Base-by-base conservation (phyloP, 2,888 invertebrate genomes). In the Xestia ashworthii region DNA sequence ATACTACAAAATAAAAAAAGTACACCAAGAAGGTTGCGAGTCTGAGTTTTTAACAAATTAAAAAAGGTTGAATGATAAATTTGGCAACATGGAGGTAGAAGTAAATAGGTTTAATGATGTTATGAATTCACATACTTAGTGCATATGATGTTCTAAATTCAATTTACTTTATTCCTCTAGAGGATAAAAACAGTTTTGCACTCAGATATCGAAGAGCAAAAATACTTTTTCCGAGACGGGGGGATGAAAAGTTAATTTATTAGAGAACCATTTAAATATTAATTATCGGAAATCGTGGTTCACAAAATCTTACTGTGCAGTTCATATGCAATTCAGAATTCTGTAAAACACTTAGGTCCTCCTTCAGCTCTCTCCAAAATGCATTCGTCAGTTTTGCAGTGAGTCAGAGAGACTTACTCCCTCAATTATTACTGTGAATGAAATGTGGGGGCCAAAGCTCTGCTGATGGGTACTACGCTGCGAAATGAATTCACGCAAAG, bases 401-500 rank as follows among this genome's bases (percentile, higher is more conserved):
- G 3, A 32, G 25, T 19, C 5, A 8, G 41, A 55, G 16, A 64
- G 22, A 38, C 22, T 46, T 8, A 48, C 41, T 38, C 12, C 22
- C 38, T 58, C 22, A 65, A 69, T 62, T 69, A 38, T 70, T 67
- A 60, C 38, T 44, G 25, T 41, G 46, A 46, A 58, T 71, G 44
- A 71, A 68, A 69, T 65, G 50, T 62, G 38, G 14, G 44, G 64
- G 2, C 16, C 22, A 76, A 58, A 46, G n/a, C 64, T 60, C 11
- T 41, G 19, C 22, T 60, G 81, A 71, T 58, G 55, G 41, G 38
- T 22, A 70, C 46, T 70, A 16, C 22, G 22, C 53, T 70, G 32
- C 64, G 46, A 53, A 68, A 79, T 32, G 69, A 66, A 38, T 74
- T 69, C 55, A 72, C 60, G 65, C 68, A 84, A 65, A 74, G 65